Evolutionary conservation across 2,888 invertebrate genomes (phyloP).

Genomic region (Eristalinus sepulchralis): DNA sequence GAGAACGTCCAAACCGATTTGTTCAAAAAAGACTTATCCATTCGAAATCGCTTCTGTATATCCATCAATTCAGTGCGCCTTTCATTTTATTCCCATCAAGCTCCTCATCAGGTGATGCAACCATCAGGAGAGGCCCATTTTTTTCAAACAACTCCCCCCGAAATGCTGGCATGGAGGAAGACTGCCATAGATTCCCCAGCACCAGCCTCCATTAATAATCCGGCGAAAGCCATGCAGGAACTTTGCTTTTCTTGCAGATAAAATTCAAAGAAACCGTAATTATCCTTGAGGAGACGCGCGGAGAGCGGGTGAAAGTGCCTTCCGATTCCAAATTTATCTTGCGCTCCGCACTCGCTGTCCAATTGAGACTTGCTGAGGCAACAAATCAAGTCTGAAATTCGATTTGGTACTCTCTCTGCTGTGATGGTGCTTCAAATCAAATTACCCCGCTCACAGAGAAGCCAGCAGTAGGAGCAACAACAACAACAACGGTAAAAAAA

Average conservation of each 20-base stretch:
- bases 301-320: not conserved
- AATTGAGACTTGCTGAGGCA: not conserved
- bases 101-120: not conserved
- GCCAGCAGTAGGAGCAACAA: not conserved
- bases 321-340: not conserved
- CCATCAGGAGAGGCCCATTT: not conserved
- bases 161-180: not conserved
- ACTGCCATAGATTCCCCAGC: not conserved
- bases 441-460: not conserved
- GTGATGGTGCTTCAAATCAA: constrained; percentile 14
- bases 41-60: not conserved
- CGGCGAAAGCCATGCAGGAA: not conserved
- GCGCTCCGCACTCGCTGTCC: not conserved
- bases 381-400: constrained; percentile 9
- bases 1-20: not conserved
- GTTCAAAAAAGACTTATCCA: not conserved
- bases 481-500: not conserved
- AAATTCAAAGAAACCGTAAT: not conserved
- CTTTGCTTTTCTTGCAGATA: not conserved
- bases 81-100: not conserved
- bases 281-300: not conserved
- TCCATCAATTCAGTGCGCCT: not conserved
- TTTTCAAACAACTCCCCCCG: not conserved
- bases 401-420: constrained; percentile 14
- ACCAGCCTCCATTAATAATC: not conserved